Base-by-base conservation (phyloP, 2,888 invertebrate genomes). In the Nowickia ferox region DNA sequence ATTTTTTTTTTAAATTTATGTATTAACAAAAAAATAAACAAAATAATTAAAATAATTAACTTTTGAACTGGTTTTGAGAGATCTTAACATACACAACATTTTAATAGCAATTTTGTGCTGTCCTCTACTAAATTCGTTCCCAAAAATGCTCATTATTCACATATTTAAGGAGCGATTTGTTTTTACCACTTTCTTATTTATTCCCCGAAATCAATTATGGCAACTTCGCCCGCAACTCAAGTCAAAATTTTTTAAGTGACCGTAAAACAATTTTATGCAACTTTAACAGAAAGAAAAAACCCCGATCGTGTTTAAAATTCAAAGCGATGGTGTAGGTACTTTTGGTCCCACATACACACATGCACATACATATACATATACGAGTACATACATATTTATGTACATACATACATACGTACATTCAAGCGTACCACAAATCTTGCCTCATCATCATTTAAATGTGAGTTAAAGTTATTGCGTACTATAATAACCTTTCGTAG, bases 401-500 rank as follows among this genome's bases (percentile, higher is more conserved):
- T n/a, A 46, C 44, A 38, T 38, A 65, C 53, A 42, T 68, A 68
- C 66, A 15, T 55, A 65, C 1, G 22, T 51, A 40, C 40, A 19
- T 48, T 42, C 63, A 44, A 22, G 22, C 8, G 63, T 19, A 19
- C 8, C 61, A 46, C 15, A 19, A 13, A 40, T 69, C 9, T 48
- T 51, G 59, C 69, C 51, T 61, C 59, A 61, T 69, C 78, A 69
- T 61, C 51, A 71, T 69, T 65, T 19, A 17, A 71, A 75, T 74
- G 63, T 69, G 44, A 66, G 53, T 81, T 63, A 44, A 61, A 77
- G 63, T 68, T 48, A 55, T 69, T 79, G 74, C 77, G 66, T 81
- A 76, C 79, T 68, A 13, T 74, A 30, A 30, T 30, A 78, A 82
- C 81, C 74, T 77, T 78, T 85, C 74, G 77, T 65, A 81, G 77